A percentile compares a stretch with the other conserved stretches of the same genome.
Evolutionary conservation across 2,888 invertebrate species (phyloP).

Genomic region (Melinaea marsaeus): DNA sequence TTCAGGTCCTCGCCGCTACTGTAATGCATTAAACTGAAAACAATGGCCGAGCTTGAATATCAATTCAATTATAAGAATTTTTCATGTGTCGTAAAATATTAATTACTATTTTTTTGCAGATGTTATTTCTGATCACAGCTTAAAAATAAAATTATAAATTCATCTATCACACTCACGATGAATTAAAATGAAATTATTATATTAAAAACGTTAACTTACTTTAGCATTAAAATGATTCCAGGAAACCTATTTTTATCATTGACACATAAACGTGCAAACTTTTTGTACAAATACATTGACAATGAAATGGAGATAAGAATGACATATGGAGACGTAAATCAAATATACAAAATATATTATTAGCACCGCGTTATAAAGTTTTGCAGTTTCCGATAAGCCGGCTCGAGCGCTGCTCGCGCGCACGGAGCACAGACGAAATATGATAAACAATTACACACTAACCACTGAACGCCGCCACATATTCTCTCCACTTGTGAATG

Average conservation of each 20-base stretch:
- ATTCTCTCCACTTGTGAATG: conserved; percentile 71
- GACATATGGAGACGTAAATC: background rate
- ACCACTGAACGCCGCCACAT: conserved; percentile 73
- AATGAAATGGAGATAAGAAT: background rate
- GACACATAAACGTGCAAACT: background rate
- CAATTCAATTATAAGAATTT: no score
- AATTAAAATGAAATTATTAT: no score
- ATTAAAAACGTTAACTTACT: no score
- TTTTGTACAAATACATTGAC: background rate
- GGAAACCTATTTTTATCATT: background rate
- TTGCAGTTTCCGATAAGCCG: conserved; percentile 11
- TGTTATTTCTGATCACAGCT: no score
- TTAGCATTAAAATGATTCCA: no score
- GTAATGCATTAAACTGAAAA: no score
- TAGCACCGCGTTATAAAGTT: background rate
- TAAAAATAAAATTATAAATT: no score
- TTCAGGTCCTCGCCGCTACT: no score
- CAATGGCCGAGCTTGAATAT: no score
- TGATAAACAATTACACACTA: conserved; percentile 49
- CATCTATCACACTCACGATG: no score
- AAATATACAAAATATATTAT: conserved; percentile 2
- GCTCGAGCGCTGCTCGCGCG: conserved; percentile 30
- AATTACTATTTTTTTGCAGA: no score
- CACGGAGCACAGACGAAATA: conserved; percentile 34
- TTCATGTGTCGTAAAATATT: no score